phyloP scores from a whole-genome alignment of 2,888 invertebrate genomes.

The Panzeria rudis region DNA sequence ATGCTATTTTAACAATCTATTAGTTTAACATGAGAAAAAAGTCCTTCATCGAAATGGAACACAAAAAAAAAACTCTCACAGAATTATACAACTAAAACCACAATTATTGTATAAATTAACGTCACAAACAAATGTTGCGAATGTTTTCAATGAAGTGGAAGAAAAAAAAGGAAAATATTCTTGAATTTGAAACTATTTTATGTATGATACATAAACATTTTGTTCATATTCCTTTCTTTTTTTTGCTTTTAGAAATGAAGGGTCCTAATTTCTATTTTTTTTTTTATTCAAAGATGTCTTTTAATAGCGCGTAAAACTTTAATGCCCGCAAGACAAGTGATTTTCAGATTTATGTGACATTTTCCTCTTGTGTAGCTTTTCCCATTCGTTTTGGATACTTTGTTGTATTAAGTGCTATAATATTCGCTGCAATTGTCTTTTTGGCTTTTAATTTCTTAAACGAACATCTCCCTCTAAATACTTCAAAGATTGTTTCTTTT shows the following conservation, averaged over 20 bases:
- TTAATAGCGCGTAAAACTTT: conserved; percentile 80
- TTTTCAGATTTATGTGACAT: conserved; percentile 80
- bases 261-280: conserved; percentile 52
- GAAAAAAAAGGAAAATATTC: conserved; percentile 59
- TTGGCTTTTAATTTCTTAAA: not conserved
- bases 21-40: conserved; percentile 40
- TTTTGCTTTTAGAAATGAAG: conserved; percentile 32
- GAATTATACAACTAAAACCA: conserved; percentile 71
- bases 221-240: not conserved
- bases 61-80: conserved; percentile 3
- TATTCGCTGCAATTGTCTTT: conserved; percentile 20
- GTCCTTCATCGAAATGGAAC: conserved; percentile 6
- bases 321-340: conserved; percentile 81
- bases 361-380: conserved; percentile 27
- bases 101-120: conserved; percentile 83
- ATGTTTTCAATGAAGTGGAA: conserved; percentile 84
- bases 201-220: conserved; percentile 56
- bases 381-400: conserved; percentile 13
- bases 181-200: conserved; percentile 67
- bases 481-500: not conserved
- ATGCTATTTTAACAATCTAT: conserved; percentile 47
- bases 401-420: conserved; percentile 1
- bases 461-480: not conserved
- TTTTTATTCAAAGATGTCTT: conserved; percentile 71
- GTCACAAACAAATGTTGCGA: conserved; percentile 84